Percentiles rank a stretch among this genome's conserved stretches.
These are phyloP conservation scores for Catamblyrhynchus diadema DNA, from an alignment of 2,797 vertebrate species.

Conservation along the genomic window DNA sequence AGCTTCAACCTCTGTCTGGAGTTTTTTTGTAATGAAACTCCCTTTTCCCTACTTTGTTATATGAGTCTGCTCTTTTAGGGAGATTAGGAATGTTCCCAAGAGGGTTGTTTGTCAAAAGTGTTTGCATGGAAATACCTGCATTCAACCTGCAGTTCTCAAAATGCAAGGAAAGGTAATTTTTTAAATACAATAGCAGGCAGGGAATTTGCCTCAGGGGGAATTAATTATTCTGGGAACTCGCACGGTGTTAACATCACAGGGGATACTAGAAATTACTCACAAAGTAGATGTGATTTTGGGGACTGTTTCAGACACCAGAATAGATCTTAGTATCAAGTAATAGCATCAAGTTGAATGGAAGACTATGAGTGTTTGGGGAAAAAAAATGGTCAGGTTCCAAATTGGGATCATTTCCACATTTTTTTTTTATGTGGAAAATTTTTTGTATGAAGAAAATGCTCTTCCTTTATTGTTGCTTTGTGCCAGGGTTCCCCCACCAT, in stretches of 20 bases:
- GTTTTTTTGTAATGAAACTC: not conserved
- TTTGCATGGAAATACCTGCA: too few species aligned
- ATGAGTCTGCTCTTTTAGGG: not conserved
- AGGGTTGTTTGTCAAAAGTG: not conserved
- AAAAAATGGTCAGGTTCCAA: not conserved
- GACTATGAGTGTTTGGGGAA: fast-evolving
- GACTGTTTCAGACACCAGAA: not conserved
- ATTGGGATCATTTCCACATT: fast-evolving
- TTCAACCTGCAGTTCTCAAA: not conserved
- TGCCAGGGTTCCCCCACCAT: not conserved
- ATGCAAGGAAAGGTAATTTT: not conserved
- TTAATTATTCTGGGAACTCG: not conserved
- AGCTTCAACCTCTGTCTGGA: not conserved
- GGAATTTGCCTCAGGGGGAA: not conserved
- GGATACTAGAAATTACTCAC: not conserved
- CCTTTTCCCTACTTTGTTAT: not conserved
- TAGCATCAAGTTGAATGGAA: not conserved
- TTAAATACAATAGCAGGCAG: not conserved
- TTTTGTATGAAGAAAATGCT: not conserved
- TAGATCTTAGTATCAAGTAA: not conserved
- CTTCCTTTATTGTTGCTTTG: not conserved
- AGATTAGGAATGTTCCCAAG: not conserved
- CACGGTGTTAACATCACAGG: not conserved
- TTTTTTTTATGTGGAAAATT: not conserved
- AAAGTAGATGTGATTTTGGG: not conserved